These are phyloP conservation scores for Lepus oiostolus DNA, from an alignment of 2,797 vertebrate species.

Conservation along the genomic window DNA sequence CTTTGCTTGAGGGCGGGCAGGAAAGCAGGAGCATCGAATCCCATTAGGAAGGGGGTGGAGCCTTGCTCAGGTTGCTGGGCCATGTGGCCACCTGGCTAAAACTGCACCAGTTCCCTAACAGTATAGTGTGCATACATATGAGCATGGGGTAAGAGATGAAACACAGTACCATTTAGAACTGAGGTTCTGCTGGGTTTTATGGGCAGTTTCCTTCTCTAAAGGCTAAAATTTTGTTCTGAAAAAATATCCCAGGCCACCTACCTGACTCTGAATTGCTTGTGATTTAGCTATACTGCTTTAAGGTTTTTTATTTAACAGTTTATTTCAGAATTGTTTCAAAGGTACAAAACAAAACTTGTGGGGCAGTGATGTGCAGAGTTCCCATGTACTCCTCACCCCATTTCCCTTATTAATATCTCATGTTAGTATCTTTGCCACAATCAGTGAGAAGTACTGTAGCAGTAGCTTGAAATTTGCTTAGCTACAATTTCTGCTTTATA, in stretches of 20 bases:
- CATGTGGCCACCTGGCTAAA: too few species aligned
- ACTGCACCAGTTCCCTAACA: not conserved
- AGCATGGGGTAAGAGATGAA: not conserved
- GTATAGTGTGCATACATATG: too few species aligned
- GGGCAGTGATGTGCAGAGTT: too few species aligned
- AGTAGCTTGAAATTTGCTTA: conserved; percentile 36
- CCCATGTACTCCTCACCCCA: too few species aligned
- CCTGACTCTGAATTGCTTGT: not conserved
- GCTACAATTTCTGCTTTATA: not conserved
- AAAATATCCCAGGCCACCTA: conserved; percentile 16
- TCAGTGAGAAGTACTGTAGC: not conserved
- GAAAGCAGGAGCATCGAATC: too few species aligned
- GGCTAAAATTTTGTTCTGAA: not conserved
- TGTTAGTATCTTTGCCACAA: not conserved
- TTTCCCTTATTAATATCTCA: too few species aligned
- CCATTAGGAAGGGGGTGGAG: too few species aligned
- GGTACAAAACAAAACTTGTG: too few species aligned
- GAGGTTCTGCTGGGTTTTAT: not conserved
- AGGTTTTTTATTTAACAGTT: not conserved
- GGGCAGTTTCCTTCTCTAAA: not conserved
- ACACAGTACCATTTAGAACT: not conserved
- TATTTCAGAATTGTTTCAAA: not conserved
- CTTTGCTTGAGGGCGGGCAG: too few species aligned
- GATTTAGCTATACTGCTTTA: not conserved
- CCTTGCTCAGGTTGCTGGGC: too few species aligned